Conservation (phyloP, 2,113 vertebrate genomes). For the Bujurquina vittata region DNA sequence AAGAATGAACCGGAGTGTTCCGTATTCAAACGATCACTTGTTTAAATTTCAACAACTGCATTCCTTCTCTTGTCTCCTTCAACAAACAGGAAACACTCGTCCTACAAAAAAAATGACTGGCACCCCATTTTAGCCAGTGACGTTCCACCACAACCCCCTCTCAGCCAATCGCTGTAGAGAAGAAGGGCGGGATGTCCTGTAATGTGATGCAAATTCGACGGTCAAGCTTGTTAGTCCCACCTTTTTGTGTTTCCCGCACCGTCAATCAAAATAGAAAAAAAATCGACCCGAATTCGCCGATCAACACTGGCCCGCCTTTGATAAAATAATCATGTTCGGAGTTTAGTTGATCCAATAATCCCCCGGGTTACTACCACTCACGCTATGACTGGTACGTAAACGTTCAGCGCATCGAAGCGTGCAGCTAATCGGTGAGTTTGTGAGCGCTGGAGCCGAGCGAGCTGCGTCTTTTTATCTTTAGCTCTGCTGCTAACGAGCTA, state of each 20-base stretch:
- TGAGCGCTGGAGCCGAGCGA: constrained; percentile 66
- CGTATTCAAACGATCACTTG: background rate
- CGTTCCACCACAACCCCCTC: background rate
- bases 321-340: constrained; percentile 87
- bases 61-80: constrained; percentile 50
- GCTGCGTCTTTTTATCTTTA: constrained; percentile 81
- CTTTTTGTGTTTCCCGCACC: constrained; percentile 99
- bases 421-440: constrained; percentile 83
- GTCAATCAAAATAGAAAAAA: constrained; percentile 99
- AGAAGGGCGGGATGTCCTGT: constrained; percentile 89
- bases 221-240: constrained; percentile 90
- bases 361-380: constrained; percentile 67
- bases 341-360: constrained; percentile 77
- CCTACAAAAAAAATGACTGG: constrained; percentile 64
- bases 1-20: accelerated
- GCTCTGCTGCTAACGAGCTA: constrained; percentile 76
- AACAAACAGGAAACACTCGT: constrained; percentile 87
- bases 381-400: constrained; percentile 83
- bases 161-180: constrained; percentile 80
- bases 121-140: constrained; percentile 65
- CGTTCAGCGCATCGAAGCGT: constrained; percentile 77
- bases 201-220: constrained; percentile 86
- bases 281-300: constrained; percentile 90
- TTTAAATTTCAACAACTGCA: constrained; percentile 52
- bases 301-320: constrained; percentile 86